Base-by-base conservation (phyloP, 2,888 invertebrate species). In the Nomada flava region DNA sequence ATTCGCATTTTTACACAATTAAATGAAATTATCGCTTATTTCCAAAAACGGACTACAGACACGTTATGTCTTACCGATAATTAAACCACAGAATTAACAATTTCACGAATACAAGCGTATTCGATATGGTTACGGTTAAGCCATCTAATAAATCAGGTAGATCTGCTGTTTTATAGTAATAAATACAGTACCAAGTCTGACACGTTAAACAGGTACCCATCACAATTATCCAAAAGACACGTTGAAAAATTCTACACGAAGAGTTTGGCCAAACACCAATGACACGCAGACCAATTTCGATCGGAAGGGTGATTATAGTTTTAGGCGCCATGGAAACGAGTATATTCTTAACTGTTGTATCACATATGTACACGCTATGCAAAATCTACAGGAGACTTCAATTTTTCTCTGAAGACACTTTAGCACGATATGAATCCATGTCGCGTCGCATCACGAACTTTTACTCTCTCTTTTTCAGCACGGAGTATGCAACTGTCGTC, bases 251-350 rank as follows among this genome's bases (percentile, higher is more conserved):
- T 36, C 15, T 44, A 2, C 47, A 59, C 9, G 76, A 47, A 9
- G 62, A 76, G 18, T 57, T 18, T 2, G 76, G 70, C 76, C 70
- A 76, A 52, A 64, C 29, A 1, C 76, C 70, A 20, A 76, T 57
- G 10, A 65, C n/a, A 64, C 70, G 76, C 18, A 76, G 64, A 59
- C 70, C 23, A 18, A 70, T 11, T 64, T 70, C 59, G 7, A 70
- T 23, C 9, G 70, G 70, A 36, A 15, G 47, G 11, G 29, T 50
- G 20, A 76, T 64, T 18, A 42, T 64, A 42, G 29, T 59, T 20
- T 60, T 62, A 11, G 15, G 15, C 18, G 13, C 15, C 60, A 71
- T 62, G 26, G 2, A 26, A 26, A 26, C 2, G 26, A 9, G 15
- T 23, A 53, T 4, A 13, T 15, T 2, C 26, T 26, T 26, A 36